phyloP scores from a whole-genome alignment of 2,797 vertebrate genomes.

The Epinephelus awoara region DNA sequence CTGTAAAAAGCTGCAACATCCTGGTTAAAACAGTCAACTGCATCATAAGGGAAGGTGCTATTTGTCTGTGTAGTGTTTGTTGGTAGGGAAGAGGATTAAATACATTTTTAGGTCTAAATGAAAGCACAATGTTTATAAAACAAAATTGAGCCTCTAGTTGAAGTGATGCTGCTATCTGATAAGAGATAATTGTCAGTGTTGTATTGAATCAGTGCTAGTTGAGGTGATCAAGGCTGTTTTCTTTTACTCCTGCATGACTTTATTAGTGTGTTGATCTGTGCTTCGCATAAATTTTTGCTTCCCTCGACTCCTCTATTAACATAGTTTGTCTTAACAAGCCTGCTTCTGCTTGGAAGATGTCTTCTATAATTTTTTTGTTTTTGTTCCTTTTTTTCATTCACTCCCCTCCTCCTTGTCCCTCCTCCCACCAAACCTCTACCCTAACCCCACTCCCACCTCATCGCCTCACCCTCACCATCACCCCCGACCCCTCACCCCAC shows the following conservation, averaged over 20 bases:
- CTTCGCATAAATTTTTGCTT: constrained; percentile 78
- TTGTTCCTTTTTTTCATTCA: constrained; percentile 68
- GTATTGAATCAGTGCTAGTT: constrained; percentile 24
- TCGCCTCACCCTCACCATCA: constrained; percentile 20
- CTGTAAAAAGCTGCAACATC: constrained; percentile 38
- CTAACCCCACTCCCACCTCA: constrained; percentile 26
- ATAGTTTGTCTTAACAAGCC: constrained; percentile 84
- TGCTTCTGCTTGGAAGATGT: constrained; percentile 88
- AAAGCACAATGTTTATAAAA: not conserved
- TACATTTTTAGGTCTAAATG: not conserved
- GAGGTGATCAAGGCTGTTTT: constrained; percentile 75
- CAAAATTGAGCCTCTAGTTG: not conserved
- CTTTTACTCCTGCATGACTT: constrained; percentile 82
- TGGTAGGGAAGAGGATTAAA: not conserved
- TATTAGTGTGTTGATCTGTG: constrained; percentile 84
- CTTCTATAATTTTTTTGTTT: constrained; percentile 84
- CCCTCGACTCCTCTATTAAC: constrained; percentile 79
- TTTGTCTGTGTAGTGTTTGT: constrained; percentile 6
- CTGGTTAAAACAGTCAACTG: not conserved
- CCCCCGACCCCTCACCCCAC: constrained; percentile 23
- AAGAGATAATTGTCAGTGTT: constrained; percentile 11
- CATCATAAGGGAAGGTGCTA: not conserved
- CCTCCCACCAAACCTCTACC: constrained; percentile 29
- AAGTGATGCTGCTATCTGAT: not conserved
- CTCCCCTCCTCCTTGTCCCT: constrained; percentile 36